Base-by-base conservation (phyloP, 2,888 invertebrate genomes). In the Erebia aethiops region DNA sequence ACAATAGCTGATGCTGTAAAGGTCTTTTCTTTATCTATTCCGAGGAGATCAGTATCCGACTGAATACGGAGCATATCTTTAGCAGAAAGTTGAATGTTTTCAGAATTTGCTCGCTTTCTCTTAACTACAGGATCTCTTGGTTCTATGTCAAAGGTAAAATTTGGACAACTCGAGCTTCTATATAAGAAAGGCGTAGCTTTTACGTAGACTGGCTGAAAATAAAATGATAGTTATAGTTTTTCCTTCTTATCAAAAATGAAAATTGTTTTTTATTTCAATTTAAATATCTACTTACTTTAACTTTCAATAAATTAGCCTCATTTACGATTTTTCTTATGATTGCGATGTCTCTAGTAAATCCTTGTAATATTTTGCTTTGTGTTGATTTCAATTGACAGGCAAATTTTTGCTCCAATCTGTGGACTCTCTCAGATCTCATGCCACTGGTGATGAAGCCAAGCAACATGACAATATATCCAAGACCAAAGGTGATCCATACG, bases 381-480 rank as follows among this genome's bases (percentile, higher is more conserved):
- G 97, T 97, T 49, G 95, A 95, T 83, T 96, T 97, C 71, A 97
- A 94, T 82, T 97, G 97, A 74, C 94, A 90, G 0, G 97, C 96
- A 69, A 98, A 91, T 83, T 96, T 96, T 79, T 96, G 96, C 84
- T 98, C 97, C 75, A 97, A 88, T 79, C 94, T 94, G 52, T 95
- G 95, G 68, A 98, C 94, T 78, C 95, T 94, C 83, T 97, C 97
- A 77, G 97, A 97, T 75, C 93, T 83, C 95, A 97, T 94, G 5
- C 96, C 97, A 71, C 95, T 95, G 0, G 97, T 96, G 77, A 98
- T 97, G 82, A 97, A 98, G 1, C 97, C 97, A 78, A 98, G 95
- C 61, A 98, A 95, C 98, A 98, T 98, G 35, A 98, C 95, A 60
- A 98, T 95, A 86, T 98, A 98, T 0, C 98, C 98, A 75, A 98